phyloP scores from a whole-genome alignment of 2,113 vertebrate species.

The Thamnophis sirtalis region DNA sequence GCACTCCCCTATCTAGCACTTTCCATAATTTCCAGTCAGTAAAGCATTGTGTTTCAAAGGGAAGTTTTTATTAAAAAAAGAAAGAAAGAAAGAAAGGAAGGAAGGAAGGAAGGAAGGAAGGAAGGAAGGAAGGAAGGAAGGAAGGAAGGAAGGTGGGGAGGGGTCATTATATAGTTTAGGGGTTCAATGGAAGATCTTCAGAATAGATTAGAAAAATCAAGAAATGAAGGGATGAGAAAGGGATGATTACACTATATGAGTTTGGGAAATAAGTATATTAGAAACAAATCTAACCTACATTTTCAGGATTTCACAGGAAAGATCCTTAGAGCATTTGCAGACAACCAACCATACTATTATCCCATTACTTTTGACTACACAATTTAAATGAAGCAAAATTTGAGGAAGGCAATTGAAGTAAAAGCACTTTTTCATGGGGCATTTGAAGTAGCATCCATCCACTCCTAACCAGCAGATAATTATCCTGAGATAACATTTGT shows the following conservation, averaged over 20 bases:
- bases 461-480: background rate
- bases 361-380: background rate
- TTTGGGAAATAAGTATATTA: background rate
- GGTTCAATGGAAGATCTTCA: background rate
- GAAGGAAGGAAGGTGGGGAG: no score
- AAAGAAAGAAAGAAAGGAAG: no score
- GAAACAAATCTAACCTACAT: background rate
- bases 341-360: background rate
- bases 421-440: background rate
- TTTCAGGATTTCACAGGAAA: background rate
- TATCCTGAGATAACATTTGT: background rate
- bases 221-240: background rate
- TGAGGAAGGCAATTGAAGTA: background rate
- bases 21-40: background rate
- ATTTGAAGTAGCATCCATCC: background rate
- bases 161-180: background rate
- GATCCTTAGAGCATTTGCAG: background rate
- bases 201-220: background rate
- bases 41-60: background rate
- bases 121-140: no score
- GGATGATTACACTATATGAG: background rate
- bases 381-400: background rate
- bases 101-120: no score
- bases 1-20: background rate
- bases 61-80: background rate